A percentile compares a stretch with the other conserved stretches of the same genome.
Conservation (phyloP, 2,797 vertebrate genomes). For the Hippoglossus hippoglossus region DNA sequence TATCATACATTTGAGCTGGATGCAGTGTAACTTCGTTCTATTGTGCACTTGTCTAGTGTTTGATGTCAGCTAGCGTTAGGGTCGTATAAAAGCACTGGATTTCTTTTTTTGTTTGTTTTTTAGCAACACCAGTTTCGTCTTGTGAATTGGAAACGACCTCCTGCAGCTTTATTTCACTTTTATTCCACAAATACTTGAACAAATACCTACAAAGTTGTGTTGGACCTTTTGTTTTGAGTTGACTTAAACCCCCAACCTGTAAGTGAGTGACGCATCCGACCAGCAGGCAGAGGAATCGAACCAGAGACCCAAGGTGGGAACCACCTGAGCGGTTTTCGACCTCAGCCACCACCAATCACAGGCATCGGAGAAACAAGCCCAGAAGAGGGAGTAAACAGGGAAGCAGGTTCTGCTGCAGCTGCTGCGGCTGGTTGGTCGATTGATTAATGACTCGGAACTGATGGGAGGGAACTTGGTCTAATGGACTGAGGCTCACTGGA, state of each 20-base stretch:
- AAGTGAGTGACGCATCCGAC: neutral
- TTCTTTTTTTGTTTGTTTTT: no score
- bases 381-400: conserved; percentile 11
- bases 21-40: no score
- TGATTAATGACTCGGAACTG: conserved; percentile 71
- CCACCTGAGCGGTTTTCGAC: conserved; percentile 17
- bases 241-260: neutral
- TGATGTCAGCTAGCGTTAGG: no score
- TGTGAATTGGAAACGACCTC: no score
- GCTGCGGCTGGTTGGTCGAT: conserved; percentile 24
- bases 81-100: no score
- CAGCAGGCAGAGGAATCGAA: conserved; percentile 20
- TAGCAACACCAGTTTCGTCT: no score
- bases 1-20: no score
- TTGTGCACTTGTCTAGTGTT: no score
- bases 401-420: conserved; percentile 6
- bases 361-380: conserved; percentile 34
- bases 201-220: neutral
- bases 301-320: neutral
- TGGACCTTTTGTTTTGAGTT: neutral
- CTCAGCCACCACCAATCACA: conserved; percentile 18
- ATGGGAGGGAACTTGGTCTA: conserved; percentile 67
- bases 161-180: no score
- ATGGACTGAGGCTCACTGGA: conserved; percentile 67
- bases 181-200: no score